These are phyloP conservation scores for Neoscelio sp. DNA, from an alignment of 2,888 invertebrate species.

Conservation along the genomic window DNA sequence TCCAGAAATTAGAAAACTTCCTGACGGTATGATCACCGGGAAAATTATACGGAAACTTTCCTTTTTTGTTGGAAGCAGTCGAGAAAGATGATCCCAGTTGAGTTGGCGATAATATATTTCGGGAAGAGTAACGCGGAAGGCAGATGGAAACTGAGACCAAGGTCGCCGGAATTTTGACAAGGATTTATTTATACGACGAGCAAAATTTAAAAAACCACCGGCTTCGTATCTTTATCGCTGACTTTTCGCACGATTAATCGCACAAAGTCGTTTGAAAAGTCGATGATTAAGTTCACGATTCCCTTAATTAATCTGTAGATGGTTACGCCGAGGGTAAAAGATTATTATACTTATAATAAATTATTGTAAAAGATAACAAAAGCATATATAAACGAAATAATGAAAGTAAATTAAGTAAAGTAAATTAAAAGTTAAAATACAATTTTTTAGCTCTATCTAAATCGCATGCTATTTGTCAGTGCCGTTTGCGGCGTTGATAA, in stretches of 20 bases:
- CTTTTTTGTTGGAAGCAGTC: slow-evolving; percentile 21
- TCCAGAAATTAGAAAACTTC: slow-evolving; percentile 30
- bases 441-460: too few relatives aligned
- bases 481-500: too few relatives aligned
- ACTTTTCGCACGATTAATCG: slow-evolving; percentile 8
- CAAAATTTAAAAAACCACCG: background rate
- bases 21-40: slow-evolving; percentile 26
- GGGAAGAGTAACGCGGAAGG: slow-evolving; percentile 28
- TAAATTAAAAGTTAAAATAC: too few relatives aligned
- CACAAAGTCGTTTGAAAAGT: background rate
- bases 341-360: too few relatives aligned
- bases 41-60: slow-evolving; percentile 28
- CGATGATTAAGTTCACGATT: too few relatives aligned
- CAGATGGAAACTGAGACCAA: slow-evolving; percentile 44
- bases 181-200: slow-evolving; percentile 40
- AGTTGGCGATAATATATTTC: slow-evolving; percentile 53
- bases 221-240: background rate
- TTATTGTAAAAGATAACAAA: too few relatives aligned
- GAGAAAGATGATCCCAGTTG: slow-evolving; percentile 36
- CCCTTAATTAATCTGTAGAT: too few relatives aligned
- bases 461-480: too few relatives aligned
- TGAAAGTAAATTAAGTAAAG: too few relatives aligned
- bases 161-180: slow-evolving; percentile 35
- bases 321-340: too few relatives aligned
- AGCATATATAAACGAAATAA: too few relatives aligned